These are phyloP conservation scores for Latrodectus hesperus DNA, from an alignment of 2,888 invertebrate genomes.

Conservation along the genomic window DNA sequence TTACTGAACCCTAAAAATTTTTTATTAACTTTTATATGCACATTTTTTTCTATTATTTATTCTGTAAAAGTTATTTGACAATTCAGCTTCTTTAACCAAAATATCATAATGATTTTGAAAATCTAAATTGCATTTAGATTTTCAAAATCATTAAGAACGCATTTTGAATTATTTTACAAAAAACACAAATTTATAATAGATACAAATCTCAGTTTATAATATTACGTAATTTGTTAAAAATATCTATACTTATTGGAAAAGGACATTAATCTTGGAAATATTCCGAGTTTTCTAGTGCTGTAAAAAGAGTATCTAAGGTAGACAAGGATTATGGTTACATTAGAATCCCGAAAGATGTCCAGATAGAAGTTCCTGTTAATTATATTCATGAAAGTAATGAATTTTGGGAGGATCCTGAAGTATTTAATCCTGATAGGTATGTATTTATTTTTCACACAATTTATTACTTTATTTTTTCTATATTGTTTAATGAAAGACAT, in stretches of 20 bases:
- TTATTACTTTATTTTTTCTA: background rate
- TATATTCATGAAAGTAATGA: slow-evolving; percentile 42
- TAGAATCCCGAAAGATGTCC: slow-evolving; percentile 43
- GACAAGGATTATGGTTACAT: slow-evolving; percentile 35
- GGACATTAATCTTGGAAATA: too few species aligned
- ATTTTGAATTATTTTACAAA: too few species aligned
- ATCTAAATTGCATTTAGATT: background rate
- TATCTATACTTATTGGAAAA: background rate
- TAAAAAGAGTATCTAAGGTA: slow-evolving; percentile 2
- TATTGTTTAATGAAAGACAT: background rate
- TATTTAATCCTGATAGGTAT: slow-evolving; percentile 46
- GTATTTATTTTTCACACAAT: too few species aligned
- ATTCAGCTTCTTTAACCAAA: too few species aligned
- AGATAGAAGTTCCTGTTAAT: slow-evolving; percentile 26
- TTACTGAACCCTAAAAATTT: too few species aligned
- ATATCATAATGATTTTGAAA: too few species aligned
- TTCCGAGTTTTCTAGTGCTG: slow-evolving; percentile 17
- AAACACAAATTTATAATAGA: background rate
- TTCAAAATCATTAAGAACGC: too few species aligned
- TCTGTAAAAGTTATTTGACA: too few species aligned
- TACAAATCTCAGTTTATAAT: background rate
- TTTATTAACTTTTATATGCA: too few species aligned
- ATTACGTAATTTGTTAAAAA: background rate
- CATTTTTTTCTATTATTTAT: too few species aligned
- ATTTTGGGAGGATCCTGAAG: slow-evolving; percentile 32